These are phyloP conservation scores for Cliona cf. orientalis DNA, from an alignment of 37 sponge, comb jelly and placozoan genomes.

Conservation along the genomic window DNA sequence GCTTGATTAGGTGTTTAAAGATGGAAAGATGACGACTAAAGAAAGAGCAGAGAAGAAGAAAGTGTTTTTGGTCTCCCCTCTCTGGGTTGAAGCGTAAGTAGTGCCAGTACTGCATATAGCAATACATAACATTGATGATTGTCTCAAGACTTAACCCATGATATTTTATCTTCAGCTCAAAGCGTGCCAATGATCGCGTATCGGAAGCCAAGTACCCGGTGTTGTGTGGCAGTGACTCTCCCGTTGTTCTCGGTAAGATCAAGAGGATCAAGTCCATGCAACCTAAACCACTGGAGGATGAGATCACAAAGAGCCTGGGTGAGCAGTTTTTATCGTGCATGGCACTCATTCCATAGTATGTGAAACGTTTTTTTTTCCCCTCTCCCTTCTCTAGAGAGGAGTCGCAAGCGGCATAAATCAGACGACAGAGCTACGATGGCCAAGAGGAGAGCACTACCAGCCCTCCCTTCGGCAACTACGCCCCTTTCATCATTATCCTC, in stretches of 20 bases:
- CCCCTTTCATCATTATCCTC: no score
- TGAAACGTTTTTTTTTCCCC: neutral
- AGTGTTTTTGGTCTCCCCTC: conserved; percentile 51
- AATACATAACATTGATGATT: no score
- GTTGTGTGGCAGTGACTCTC: conserved; percentile 5
- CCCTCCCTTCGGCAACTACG: no score
- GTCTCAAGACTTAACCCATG: neutral
- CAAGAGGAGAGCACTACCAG: no score
- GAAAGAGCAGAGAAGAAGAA: conserved; percentile 54
- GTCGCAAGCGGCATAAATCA: neutral
- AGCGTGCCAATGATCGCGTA: conserved; percentile 41
- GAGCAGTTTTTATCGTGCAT: neutral
- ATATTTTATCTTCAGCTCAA: conserved; percentile 30
- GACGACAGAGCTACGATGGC: neutral
- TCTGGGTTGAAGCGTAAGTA: conserved; percentile 83
- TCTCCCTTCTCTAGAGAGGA: neutral
- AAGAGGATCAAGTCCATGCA: conserved; percentile 83
- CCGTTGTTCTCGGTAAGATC: conserved; percentile 70
- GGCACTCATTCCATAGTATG: neutral
- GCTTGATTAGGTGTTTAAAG: conserved; percentile 62
- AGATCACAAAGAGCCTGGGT: conserved; percentile 62
- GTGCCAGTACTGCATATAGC: neutral
- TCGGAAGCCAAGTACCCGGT: conserved; percentile 84
- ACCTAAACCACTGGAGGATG: conserved; percentile 75
- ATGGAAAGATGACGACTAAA: conserved; percentile 38